phyloP scores from a whole-genome alignment of 1,140 invertebrate species.

The Andrena cerasifolii region DNA sequence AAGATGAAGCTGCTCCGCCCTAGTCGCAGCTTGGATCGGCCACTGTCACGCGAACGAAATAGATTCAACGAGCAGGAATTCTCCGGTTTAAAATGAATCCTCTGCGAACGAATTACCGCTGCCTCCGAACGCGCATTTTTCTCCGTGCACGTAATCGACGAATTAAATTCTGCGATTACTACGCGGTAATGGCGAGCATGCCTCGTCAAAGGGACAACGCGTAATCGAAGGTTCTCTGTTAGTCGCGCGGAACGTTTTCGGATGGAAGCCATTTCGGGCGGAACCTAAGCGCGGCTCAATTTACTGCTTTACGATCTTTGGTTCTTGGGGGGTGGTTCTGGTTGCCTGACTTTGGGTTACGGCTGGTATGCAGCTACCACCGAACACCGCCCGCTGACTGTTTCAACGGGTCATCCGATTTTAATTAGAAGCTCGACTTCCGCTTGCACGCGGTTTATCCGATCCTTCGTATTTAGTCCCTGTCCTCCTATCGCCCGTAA shows the following conservation, averaged over 20 bases:
- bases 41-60: slow-evolving; percentile 18
- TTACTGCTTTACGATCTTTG: slow-evolving; percentile 33
- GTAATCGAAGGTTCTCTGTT: no score
- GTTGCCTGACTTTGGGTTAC: slow-evolving; percentile 40
- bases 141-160: not conserved
- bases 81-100: no score
- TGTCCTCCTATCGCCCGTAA: slow-evolving; percentile 20
- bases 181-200: no score
- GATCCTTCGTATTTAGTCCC: slow-evolving; percentile 40
- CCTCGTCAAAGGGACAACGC: not conserved
- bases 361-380: slow-evolving; percentile 35
- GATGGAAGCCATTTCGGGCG: not conserved
- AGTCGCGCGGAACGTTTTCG: slow-evolving; percentile 19
- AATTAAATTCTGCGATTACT: not conserved
- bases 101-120: no score
- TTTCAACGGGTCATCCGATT: slow-evolving; percentile 69
- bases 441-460: slow-evolving; percentile 48
- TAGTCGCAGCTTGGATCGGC: not conserved
- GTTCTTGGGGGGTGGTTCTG: slow-evolving; percentile 31
- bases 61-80: slow-evolving; percentile 11
- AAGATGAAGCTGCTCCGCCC: not conserved
- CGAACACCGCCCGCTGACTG: slow-evolving; percentile 39
- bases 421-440: slow-evolving; percentile 68
- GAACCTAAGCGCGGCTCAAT: slow-evolving; percentile 16
- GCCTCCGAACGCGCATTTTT: no score